Conservation (phyloP, 92 coral and sea anemone species). For the Parazoanthus atlanticus region DNA sequence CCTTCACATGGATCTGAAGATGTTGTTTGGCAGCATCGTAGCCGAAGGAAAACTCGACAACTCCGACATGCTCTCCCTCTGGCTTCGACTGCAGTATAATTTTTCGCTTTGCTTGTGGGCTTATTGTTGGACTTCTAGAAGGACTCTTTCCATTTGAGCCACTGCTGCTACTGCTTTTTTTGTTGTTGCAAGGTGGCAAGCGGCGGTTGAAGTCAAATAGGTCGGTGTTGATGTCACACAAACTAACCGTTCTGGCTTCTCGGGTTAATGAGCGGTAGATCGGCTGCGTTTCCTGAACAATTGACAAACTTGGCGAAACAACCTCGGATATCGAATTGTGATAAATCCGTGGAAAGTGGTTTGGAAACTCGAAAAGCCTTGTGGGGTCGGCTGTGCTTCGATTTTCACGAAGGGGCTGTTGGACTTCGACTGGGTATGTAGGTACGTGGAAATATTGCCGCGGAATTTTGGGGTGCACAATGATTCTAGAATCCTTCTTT, state of each 20-base stretch:
- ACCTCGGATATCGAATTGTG: slow-evolving; percentile 24
- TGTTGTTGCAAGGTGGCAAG: not conserved
- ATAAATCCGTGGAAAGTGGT: slow-evolving; percentile 30
- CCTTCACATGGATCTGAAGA: not conserved
- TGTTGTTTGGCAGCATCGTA: slow-evolving; percentile 30
- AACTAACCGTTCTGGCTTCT: slow-evolving; percentile 13
- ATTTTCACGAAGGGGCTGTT: slow-evolving; percentile 20
- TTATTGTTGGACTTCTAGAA: slow-evolving; percentile 7
- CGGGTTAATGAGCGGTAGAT: not conserved
- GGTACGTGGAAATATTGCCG: slow-evolving; percentile 12
- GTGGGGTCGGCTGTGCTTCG: slow-evolving; percentile 35
- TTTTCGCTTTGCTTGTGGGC: slow-evolving; percentile 22
- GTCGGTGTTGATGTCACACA: slow-evolving; percentile 41
- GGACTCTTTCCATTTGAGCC: slow-evolving; percentile 39
- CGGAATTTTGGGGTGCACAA: slow-evolving; percentile 38
- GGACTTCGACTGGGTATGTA: slow-evolving; percentile 31
- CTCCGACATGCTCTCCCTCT: slow-evolving; percentile 24
- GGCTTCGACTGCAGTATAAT: slow-evolving; percentile 25
- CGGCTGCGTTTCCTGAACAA: slow-evolving; percentile 17
- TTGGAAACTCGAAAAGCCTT: slow-evolving; percentile 13
- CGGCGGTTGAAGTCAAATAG: slow-evolving; percentile 5
- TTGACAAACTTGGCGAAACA: slow-evolving; percentile 10
- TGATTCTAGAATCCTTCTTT: slow-evolving; percentile 23
- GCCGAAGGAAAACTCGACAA: slow-evolving; percentile 21
- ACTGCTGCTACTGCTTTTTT: not conserved